Evolutionary conservation across 2,113 vertebrate genomes (phyloP).

Genomic region (Uropsilus gracilis): DNA sequence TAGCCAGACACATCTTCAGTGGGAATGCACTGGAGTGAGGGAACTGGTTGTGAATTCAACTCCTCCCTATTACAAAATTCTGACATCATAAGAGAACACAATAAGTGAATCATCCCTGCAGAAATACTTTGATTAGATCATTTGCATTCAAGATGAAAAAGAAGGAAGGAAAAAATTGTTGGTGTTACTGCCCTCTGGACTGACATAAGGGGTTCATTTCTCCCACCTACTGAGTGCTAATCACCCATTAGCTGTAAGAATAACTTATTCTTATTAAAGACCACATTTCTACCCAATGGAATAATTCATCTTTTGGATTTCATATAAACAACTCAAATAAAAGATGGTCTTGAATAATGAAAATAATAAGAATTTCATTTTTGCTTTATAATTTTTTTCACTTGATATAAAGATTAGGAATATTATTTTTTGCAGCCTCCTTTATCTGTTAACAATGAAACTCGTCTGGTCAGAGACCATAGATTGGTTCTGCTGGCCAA

Average conservation of each 20-base stretch:
- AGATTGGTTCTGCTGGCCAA: not conserved
- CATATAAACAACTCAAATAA: not conserved
- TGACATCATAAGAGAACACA: slow-evolving; percentile 66
- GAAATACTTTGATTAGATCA: slow-evolving; percentile 62
- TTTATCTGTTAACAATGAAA: not conserved
- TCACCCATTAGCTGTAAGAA: not conserved
- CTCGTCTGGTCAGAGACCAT: not conserved
- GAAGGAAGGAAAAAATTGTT: not conserved
- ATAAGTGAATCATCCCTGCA: slow-evolving; percentile 53
- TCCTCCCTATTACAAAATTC: slow-evolving; percentile 69
- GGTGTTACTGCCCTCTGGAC: not conserved
- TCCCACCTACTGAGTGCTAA: not conserved
- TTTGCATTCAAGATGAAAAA: slow-evolving; percentile 28
- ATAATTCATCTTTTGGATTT: not conserved
- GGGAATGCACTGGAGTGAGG: not conserved
- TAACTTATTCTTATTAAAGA: not conserved
- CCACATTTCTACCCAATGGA: not conserved
- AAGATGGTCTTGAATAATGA: slow-evolving; percentile 2
- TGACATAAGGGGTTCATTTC: not conserved
- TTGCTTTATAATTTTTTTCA: not conserved
- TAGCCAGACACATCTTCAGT: slow-evolving; percentile 14
- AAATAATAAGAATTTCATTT: not conserved
- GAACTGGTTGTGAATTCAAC: slow-evolving; percentile 24
- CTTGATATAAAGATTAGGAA: not conserved
- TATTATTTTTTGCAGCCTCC: not conserved